Evolutionary conservation across 2,797 vertebrate genomes (phyloP).

Genomic region (Falco naumanni): DNA sequence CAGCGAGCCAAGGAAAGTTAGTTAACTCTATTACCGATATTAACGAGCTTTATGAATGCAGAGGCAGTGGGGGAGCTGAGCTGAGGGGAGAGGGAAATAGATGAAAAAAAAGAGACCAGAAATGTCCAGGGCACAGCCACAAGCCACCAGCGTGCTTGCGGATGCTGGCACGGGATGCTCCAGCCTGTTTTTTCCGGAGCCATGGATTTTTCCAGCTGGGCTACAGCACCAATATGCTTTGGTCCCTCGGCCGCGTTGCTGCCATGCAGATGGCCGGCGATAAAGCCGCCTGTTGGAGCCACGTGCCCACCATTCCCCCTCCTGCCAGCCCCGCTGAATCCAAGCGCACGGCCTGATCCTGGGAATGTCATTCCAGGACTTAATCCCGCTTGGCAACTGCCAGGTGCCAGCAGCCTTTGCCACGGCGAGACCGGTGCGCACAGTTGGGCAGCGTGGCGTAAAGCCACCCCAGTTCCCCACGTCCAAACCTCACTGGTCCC

Average conservation of each 20-base stretch:
- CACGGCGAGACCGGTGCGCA: rapidly evolving
- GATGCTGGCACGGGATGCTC: background rate
- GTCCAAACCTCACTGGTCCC: background rate
- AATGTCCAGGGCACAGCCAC: rapidly evolving
- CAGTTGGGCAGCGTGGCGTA: rapidly evolving
- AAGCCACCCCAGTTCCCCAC: rapidly evolving
- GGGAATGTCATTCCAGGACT: background rate
- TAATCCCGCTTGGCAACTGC: background rate
- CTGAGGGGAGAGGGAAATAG: background rate
- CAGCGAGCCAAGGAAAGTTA: rapidly evolving
- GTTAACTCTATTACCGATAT: background rate
- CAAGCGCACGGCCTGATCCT: background rate
- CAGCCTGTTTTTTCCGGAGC: background rate
- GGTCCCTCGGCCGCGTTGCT: rapidly evolving
- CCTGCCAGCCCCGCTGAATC: background rate
- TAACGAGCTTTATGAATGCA: rapidly evolving
- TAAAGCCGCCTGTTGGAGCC: background rate
- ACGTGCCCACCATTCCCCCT: background rate
- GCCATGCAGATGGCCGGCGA: background rate
- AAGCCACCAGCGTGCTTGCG: rapidly evolving
- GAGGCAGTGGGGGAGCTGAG: background rate
- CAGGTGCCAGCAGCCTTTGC: rapidly evolving
- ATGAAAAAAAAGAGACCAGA: background rate
- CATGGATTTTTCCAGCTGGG: background rate
- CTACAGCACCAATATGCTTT: background rate